Conservation (phyloP, 2,888 invertebrate genomes). For the Brachynemurus nebulosus region DNA sequence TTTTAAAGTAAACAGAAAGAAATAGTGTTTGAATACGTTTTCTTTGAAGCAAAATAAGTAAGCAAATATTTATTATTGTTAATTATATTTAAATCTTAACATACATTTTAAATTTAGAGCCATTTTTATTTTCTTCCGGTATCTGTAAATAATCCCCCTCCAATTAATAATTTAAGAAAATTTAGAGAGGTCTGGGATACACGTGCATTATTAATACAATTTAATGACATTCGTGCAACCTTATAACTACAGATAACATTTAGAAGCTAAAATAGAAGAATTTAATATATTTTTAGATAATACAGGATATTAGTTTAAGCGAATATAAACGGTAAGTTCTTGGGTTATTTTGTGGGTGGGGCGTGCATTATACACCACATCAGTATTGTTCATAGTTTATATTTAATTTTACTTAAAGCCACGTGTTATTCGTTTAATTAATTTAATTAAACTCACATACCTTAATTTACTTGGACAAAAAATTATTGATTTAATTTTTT, state of each 20-base stretch:
- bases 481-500: slow-evolving; percentile 1
- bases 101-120: slow-evolving; percentile 8
- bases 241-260: slow-evolving; percentile 1
- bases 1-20: neutral
- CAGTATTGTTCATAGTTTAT: neutral
- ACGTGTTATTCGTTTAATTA: slow-evolving; percentile 4
- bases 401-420: neutral
- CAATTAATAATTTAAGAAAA: neutral
- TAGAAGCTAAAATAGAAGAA: too few species aligned
- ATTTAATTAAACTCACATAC: too few species aligned
- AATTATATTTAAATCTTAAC: neutral
- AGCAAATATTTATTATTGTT: neutral
- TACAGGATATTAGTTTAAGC: too few species aligned
- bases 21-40: neutral
- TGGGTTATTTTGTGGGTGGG: slow-evolving; percentile 1
- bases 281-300: too few species aligned
- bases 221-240: slow-evolving; percentile 5
- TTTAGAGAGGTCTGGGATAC: neutral
- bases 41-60: neutral
- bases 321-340: too few species aligned
- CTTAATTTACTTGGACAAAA: too few species aligned
- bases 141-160: slow-evolving; percentile 2
- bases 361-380: too few species aligned
- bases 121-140: slow-evolving; percentile 7
- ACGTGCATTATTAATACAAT: neutral